Base-by-base conservation (phyloP, 2,797 vertebrate genomes). In the Leucoraja ocellata region DNA sequence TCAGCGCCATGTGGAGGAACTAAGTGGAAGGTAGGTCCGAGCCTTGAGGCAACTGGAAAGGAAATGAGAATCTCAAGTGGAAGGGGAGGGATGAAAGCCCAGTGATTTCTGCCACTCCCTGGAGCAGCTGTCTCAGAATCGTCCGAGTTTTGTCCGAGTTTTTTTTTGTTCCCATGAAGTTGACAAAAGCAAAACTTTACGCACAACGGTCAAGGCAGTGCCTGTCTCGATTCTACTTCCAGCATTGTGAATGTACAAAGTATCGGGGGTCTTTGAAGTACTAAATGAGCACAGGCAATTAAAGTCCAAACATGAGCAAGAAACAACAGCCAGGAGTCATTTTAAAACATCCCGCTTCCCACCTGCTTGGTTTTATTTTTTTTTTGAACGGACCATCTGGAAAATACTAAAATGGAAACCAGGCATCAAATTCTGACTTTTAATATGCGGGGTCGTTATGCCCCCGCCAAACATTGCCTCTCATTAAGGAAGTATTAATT, bases 21-120 rank as follows among this genome's bases (percentile, higher is more conserved):
- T 88, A 88, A 88, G 61, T 88, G 61, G 84, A 88, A 88, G 84
- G 84, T 36, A 88, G 84, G 84, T n/a, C 21, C 84, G 32, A 65
- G 84, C 84, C 84, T 88, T 63, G n/a, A 88, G 84, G 84, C 84
- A 88, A 68, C 84, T 46, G 46, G 21, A 88, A 88, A 88, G 84
- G 84, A 88, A 88, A 88, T 63, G n/a, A 88, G 61, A 21, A 36
- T n/a, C n/a, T 88, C n/a, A 10, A 46, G 28, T 68, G 84, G 14
- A 88, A 88, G 32, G 61, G 71, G 68, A 28, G 46, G 71, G 90
- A 92, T 92, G 36, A 92, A 46, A 76, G 36, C 90, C 46, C 14
- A 25, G 90, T 6, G 32, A 21, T 88, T 92, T 23, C 90, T 76
- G 36, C 6, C 90, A 91, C 25, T 91, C 90, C 71, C 6, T 8